Percentiles rank a stretch among this genome's conserved stretches.
phyloP scores from a whole-genome alignment of 2,797 vertebrate genomes.

The Enteromius mattozi region DNA sequence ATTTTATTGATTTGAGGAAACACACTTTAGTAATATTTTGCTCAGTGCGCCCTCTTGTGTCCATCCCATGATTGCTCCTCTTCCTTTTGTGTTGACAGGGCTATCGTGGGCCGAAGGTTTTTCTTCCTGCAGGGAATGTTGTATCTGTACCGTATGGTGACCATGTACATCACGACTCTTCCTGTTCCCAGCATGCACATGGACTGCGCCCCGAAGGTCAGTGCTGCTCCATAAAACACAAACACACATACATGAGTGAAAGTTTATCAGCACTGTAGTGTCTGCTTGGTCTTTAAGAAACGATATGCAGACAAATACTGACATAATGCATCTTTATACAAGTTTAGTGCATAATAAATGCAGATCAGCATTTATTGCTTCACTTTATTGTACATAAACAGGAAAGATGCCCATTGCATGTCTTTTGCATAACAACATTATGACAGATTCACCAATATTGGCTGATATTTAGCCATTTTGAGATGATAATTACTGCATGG shows the following conservation, averaged over 20 bases:
- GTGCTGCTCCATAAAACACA: neutral
- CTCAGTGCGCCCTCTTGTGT: neutral
- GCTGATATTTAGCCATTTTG: no score
- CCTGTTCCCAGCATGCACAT: constrained; percentile 95
- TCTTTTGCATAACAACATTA: no score
- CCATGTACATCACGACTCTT: constrained; percentile 95
- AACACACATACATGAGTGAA: neutral
- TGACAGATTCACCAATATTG: no score
- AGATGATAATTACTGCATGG: no score
- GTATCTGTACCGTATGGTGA: constrained; percentile 93
- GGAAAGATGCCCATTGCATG: no score
- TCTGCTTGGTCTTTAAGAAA: neutral
- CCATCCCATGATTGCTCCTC: neutral
- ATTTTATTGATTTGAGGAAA: no score
- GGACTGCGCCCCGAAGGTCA: constrained; percentile 93
- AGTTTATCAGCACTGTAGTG: neutral
- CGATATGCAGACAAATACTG: neutral
- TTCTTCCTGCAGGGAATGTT: constrained; percentile 95
- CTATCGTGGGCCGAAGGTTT: constrained; percentile 90
- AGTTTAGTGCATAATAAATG: no score
- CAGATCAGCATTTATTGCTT: no score
- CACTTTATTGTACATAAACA: no score
- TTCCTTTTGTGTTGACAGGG: constrained; percentile 71
- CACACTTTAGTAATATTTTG: no score
- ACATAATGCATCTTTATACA: no score